Percentiles rank a stretch among this genome's conserved stretches.
phyloP scores from a whole-genome alignment of 1,140 invertebrate genomes.

The Schlechtendalia chinensis region DNA sequence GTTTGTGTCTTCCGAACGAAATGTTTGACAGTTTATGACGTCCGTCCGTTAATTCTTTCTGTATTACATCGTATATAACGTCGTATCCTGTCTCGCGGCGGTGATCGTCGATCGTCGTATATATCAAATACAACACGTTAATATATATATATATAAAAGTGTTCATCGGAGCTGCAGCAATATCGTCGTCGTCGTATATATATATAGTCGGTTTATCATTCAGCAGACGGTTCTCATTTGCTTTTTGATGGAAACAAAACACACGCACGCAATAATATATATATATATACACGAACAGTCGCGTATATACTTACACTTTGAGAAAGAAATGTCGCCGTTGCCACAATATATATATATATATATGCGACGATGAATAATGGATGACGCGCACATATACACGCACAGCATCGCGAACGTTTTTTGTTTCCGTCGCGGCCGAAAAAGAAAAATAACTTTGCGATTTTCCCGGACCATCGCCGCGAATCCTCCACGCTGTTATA shows the following conservation, averaged over 20 bases:
- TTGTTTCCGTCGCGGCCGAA: conserved; percentile 34
- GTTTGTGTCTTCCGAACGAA: background rate
- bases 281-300: background rate
- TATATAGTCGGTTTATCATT: conserved; percentile 22
- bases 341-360: conserved; percentile 6
- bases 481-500: background rate
- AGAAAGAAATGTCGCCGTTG: conserved; percentile 14
- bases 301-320: background rate
- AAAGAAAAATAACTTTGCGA: conserved; percentile 38
- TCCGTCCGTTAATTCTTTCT: background rate
- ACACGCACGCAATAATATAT: background rate
- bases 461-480: conserved; percentile 22
- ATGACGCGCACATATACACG: background rate
- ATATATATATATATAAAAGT: background rate
- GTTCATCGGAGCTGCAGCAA: background rate
- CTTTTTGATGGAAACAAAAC: conserved; percentile 44
- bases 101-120: background rate
- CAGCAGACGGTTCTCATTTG: conserved; percentile 23
- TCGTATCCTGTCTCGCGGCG: background rate
- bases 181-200: background rate
- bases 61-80: background rate
- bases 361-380: conserved; percentile 32
- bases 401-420: background rate
- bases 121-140: background rate
- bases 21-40: conserved; percentile 14